These are phyloP conservation scores for Brachyhypopomus gauderio DNA, from an alignment of 2,113 vertebrate species.

Conservation along the genomic window DNA sequence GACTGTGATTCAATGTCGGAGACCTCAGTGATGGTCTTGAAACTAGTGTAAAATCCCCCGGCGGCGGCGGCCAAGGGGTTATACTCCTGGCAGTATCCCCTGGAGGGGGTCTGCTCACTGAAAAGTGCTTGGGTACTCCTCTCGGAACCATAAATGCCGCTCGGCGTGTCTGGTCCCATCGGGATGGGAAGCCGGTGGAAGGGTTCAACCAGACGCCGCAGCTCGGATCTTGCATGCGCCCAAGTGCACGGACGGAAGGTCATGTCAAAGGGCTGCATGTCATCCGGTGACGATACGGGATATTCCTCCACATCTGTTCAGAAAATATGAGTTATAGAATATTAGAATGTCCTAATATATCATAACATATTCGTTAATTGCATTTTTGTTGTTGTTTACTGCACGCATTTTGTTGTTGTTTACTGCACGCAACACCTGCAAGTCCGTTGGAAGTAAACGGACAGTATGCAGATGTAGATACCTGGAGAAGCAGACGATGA, in stretches of 20 bases:
- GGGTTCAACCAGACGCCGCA: constrained; percentile 81
- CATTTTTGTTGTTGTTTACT: too few species aligned
- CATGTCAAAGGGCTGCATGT: constrained; percentile 73
- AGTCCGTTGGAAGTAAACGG: too few species aligned
- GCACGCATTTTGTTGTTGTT: too few species aligned
- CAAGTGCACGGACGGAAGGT: constrained; percentile 87
- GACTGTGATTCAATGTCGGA: constrained; percentile 84
- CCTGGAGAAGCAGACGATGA: constrained; percentile 92
- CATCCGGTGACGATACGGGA: constrained; percentile 69
- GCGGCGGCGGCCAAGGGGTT: constrained; percentile 58
- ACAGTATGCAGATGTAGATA: constrained; percentile 51
- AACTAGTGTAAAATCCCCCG: constrained; percentile 67
- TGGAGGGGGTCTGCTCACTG: constrained; percentile 53
- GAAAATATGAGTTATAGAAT: constrained; percentile 23
- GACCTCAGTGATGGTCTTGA: constrained; percentile 72
- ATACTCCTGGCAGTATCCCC: constrained; percentile 77
- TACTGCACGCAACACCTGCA: too few species aligned
- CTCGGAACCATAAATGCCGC: constrained; percentile 76
- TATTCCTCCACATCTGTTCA: constrained; percentile 86
- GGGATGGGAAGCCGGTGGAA: constrained; percentile 66
- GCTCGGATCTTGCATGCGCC: constrained; percentile 81
- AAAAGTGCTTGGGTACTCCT: constrained; percentile 68
- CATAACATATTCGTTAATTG: too few species aligned
- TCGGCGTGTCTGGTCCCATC: constrained; percentile 72
- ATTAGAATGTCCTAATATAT: too few species aligned